Base-by-base conservation (phyloP, 1,140 invertebrate species). In the Bactericera cockerelli region DNA sequence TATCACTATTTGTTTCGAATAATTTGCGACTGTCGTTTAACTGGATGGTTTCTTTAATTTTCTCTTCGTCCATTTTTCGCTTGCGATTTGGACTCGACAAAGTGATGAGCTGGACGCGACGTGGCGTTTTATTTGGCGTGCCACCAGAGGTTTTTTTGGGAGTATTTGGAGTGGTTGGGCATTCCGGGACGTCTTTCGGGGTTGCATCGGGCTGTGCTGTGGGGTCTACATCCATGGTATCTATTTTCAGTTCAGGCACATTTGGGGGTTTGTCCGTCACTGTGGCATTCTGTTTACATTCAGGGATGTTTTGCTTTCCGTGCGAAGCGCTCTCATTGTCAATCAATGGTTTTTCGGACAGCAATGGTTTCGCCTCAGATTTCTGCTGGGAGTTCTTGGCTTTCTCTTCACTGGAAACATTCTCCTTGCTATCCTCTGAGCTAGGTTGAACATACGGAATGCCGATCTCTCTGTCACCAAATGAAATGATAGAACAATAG, bases 401-500 rank as follows among this genome's bases (percentile, higher is more conserved):
- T 59, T 56, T 60, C 63, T 58, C 69, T 67, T 59, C 67, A 63
- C 16, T 65, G 63, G 39, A 72, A 67, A 13, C 66, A 42, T 59
- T 60, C 22, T 64, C 19, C 22, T 21, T 59, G 10, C 26, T 33
- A 16, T 59, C 28, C 33, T 66, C 56, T 4, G 55, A 26, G 21
- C 53, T 21, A 59, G 49, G 26, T 60, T 26, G 24, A 11, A 42
- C 39, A 25, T 88, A 86, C 2, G 75, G 69, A 49, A 79, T 74
- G 1, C 94, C 95, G 16, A 98, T 71, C 75, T 98, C 94, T 3
- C 76, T 79, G 19, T 81, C 72, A 26, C 79, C 74, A 73, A 98
- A 98, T 31, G 81, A 83, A 42, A 96, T 79, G 60, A 98, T 75
- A 0, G 94, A 93, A 70, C 91, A 94, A 70, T 89, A 98, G 1